Conservation (phyloP, 2,797 vertebrate species). For the Amblyopsis hoosieri region DNA sequence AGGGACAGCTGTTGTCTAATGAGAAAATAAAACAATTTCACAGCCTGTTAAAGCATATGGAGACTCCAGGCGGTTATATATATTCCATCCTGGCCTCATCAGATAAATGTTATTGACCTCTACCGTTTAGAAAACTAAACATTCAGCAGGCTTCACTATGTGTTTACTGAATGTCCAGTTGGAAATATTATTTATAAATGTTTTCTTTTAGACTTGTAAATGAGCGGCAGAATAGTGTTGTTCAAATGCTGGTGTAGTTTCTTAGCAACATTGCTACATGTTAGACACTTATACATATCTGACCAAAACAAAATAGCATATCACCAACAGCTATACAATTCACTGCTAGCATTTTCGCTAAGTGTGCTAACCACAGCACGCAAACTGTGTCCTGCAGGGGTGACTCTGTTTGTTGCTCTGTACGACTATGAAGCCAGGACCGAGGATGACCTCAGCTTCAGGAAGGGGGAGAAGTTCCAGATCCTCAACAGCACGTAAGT, state of each 20-base stretch:
- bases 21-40: constrained; percentile 53
- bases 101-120: constrained; percentile 33
- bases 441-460: constrained; percentile 98
- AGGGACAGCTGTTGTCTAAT: constrained; percentile 40
- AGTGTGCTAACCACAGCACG: constrained; percentile 12
- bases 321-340: neutral
- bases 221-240: neutral
- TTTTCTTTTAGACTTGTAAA: neutral
- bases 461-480: constrained; percentile 99
- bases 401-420: constrained; percentile 98
- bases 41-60: constrained; percentile 37
- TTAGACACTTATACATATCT: constrained; percentile 22
- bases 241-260: neutral
- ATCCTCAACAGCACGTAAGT: constrained; percentile 99
- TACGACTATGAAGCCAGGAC: constrained; percentile 98
- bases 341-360: neutral
- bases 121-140: constrained; percentile 13
- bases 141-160: constrained; percentile 5
- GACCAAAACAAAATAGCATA: neutral
- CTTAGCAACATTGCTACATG: too few species aligned
- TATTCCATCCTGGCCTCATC: constrained; percentile 19
- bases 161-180: neutral
- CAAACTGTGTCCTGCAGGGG: constrained; percentile 76
- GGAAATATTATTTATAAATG: neutral
- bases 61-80: constrained; percentile 3